These are phyloP conservation scores for Conger conger DNA, from an alignment of 2,113 vertebrate species.

Conservation along the genomic window DNA sequence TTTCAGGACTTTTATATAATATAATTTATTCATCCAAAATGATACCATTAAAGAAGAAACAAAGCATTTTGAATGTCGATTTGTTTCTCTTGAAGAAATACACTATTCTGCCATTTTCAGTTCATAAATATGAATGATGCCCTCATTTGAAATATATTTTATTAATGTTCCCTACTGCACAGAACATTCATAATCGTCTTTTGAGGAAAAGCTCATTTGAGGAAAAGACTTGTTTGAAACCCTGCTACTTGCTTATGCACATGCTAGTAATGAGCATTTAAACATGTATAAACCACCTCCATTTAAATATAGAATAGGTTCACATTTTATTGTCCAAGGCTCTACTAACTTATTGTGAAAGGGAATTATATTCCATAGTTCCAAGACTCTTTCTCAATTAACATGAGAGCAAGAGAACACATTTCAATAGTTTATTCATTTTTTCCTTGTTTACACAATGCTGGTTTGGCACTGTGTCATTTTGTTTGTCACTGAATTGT, in stretches of 20 bases:
- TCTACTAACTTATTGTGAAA: background rate
- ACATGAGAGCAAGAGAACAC: too few species aligned
- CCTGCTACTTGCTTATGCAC: background rate
- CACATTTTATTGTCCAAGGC: background rate
- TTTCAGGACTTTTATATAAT: background rate
- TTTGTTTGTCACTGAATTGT: too few species aligned
- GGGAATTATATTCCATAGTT: too few species aligned
- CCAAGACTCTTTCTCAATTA: too few species aligned
- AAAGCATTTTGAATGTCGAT: background rate
- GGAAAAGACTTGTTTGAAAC: background rate
- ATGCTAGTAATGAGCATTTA: background rate
- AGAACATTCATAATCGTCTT: background rate
- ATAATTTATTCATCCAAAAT: background rate
- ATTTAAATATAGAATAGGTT: background rate
- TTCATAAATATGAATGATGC: conserved; percentile 7
- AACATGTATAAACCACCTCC: background rate
- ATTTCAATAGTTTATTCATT: too few species aligned
- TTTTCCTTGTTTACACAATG: too few species aligned
- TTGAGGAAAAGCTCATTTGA: background rate
- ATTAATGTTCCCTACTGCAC: background rate
- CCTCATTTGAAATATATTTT: conserved; percentile 7
- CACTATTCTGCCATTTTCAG: background rate
- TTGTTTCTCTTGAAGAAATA: background rate
- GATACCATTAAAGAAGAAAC: background rate
- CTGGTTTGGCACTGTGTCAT: too few species aligned